Evolutionary conservation across 37 sponge, comb jelly and placozoan genomes (phyloP).

Genomic region (Halisarca cf. caerulea): DNA sequence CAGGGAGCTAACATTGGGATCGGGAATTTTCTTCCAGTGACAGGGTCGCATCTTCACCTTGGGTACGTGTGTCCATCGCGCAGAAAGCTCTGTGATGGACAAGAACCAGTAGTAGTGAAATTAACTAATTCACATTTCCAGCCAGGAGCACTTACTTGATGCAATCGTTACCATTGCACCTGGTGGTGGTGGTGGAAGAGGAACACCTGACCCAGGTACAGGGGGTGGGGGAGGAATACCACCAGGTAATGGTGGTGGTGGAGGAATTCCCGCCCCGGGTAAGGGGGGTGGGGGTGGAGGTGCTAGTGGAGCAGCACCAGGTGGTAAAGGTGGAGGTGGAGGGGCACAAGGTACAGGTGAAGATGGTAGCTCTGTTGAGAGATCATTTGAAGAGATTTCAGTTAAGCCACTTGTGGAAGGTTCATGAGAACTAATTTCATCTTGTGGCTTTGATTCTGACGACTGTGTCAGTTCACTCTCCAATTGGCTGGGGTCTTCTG

Average conservation of each 20-base stretch:
- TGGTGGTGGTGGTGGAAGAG: constrained; percentile 56
- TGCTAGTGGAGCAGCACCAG: constrained; percentile 12
- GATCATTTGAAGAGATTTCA: neutral
- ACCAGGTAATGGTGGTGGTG: constrained; percentile 27
- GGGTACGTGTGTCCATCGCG: constrained; percentile 27
- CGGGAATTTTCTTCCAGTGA: constrained; percentile 70
- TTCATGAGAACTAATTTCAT: no score
- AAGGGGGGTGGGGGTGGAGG: constrained; percentile 35
- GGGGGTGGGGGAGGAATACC: constrained; percentile 12
- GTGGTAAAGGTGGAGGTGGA: constrained; percentile 40
- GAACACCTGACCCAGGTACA: constrained; percentile 28
- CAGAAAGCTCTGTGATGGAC: neutral
- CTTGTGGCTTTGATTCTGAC: no score
- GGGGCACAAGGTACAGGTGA: constrained; percentile 8
- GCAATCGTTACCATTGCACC: neutral
- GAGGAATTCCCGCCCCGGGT: constrained; percentile 32
- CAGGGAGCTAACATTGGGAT: constrained; percentile 31
- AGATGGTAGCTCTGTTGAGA: neutral
- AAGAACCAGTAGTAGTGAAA: no score
- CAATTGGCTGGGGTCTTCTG: no score
- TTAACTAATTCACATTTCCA: no score
- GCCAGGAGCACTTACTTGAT: neutral
- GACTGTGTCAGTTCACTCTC: no score
- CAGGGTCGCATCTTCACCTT: constrained; percentile 61
- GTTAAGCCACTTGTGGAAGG: no score